These are phyloP conservation scores for Stegodyphus mimosarum DNA, from an alignment of 1,140 invertebrate species.

Conservation along the genomic window DNA sequence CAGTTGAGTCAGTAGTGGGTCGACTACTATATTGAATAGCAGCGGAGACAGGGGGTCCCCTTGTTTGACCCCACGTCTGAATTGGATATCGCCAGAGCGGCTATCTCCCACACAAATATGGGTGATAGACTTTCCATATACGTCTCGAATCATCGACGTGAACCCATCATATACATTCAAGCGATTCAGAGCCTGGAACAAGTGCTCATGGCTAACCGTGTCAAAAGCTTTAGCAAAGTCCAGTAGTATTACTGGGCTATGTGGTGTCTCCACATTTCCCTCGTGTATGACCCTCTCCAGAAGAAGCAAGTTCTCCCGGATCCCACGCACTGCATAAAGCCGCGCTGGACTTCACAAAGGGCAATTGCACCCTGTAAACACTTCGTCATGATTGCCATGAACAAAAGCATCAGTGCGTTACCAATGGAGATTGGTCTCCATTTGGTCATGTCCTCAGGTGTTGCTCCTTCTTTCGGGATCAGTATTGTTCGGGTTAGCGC, in stretches of 20 bases:
- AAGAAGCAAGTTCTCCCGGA: too few relatives aligned
- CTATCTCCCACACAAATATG: not conserved
- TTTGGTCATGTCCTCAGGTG: too few relatives aligned
- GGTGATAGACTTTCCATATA: not conserved
- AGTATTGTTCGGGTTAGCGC: too few relatives aligned
- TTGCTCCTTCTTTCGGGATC: too few relatives aligned
- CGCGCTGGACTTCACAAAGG: too few relatives aligned
- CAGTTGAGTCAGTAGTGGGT: not conserved
- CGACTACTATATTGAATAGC: not conserved
- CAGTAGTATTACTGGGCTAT: not conserved
- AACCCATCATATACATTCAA: not conserved
- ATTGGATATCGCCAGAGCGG: not conserved
- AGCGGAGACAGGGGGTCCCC: not conserved
- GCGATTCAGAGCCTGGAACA: not conserved
- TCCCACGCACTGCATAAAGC: too few relatives aligned
- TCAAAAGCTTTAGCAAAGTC: not conserved
- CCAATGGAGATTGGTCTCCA: too few relatives aligned
- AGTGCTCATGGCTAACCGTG: not conserved
- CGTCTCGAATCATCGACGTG: not conserved
- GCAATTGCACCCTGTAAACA: too few relatives aligned
- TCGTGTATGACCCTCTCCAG: too few relatives aligned
- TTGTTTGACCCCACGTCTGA: not conserved
- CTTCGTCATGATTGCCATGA: too few relatives aligned
- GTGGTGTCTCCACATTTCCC: not conserved
- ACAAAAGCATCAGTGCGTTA: too few relatives aligned